These are phyloP conservation scores for Pogonus chalceus DNA, from an alignment of 1,140 invertebrate species.

Conservation along the genomic window DNA sequence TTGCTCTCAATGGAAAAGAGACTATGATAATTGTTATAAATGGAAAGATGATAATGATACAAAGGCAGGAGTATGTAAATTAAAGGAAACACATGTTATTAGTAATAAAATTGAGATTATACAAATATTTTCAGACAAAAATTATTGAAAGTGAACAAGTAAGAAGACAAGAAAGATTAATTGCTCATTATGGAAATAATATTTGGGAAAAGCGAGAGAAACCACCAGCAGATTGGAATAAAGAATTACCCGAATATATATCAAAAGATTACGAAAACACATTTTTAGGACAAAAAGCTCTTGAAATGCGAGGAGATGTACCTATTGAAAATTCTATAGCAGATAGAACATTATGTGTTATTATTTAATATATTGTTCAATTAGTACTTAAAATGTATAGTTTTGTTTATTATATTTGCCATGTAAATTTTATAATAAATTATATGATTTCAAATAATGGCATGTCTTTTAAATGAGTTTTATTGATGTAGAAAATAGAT, in stretches of 20 bases:
- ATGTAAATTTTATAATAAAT: too few relatives aligned
- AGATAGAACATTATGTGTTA: constrained; percentile 7
- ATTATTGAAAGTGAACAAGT: constrained; percentile 61
- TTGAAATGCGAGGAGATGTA: constrained; percentile 46
- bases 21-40: constrained; percentile 61
- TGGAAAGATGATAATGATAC: constrained; percentile 53
- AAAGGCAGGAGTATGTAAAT: constrained; percentile 55
- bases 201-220: constrained; percentile 64
- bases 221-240: constrained; percentile 70
- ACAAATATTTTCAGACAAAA: constrained; percentile 51
- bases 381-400: too few relatives aligned
- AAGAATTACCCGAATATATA: constrained; percentile 65
- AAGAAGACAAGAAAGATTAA: constrained; percentile 48
- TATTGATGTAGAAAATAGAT: too few relatives aligned
- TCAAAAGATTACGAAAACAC: constrained; percentile 51
- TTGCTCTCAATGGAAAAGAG: constrained; percentile 67
- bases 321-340: constrained; percentile 10
- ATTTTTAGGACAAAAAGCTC: constrained; percentile 52
- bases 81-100: too few relatives aligned
- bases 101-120: too few relatives aligned
- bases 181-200: constrained; percentile 58
- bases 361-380: too few relatives aligned
- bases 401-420: too few relatives aligned
- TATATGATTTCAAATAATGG: too few relatives aligned
- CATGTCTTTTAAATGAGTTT: too few relatives aligned